Evolutionary conservation across 2,888 invertebrate genomes (phyloP).

Genomic region (Apomyelois bistriatella): DNA sequence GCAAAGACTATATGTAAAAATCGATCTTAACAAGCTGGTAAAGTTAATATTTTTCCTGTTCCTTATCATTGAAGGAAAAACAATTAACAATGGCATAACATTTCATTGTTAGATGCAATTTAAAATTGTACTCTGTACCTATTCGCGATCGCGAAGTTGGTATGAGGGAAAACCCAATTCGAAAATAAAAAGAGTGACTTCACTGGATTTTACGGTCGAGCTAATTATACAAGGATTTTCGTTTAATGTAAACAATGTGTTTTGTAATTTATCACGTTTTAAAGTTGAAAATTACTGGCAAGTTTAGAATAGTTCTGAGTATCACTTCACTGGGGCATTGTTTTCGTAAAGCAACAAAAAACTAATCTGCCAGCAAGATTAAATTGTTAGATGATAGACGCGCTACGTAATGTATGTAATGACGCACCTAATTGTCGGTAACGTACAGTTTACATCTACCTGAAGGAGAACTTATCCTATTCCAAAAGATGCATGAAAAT

Average conservation of each 20-base stretch:
- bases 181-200: conserved; percentile 22
- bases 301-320: conserved; percentile 15
- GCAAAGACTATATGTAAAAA: not conserved
- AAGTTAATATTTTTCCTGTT: conserved; percentile 40
- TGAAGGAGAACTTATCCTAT: not conserved
- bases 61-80: conserved; percentile 48
- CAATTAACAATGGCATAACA: conserved; percentile 23
- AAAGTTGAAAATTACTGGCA: conserved; percentile 23
- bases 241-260: conserved; percentile 36
- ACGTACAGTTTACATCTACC: conserved; percentile 1
- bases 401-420: conserved; percentile 26
- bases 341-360: conserved; percentile 35
- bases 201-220: conserved; percentile 30
- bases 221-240: conserved; percentile 39
- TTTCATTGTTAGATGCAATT: conserved; percentile 13
- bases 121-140: conserved; percentile 7
- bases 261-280: conserved; percentile 30
- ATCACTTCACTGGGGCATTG: conserved; percentile 26
- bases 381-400: conserved; percentile 34
- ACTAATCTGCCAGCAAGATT: conserved; percentile 28
- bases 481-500: not conserved
- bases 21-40: not conserved
- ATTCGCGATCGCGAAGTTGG: conserved; percentile 5
- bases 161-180: conserved; percentile 16
- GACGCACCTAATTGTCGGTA: conserved; percentile 7